Evolutionary conservation across 2,797 vertebrate genomes (phyloP).

Genomic region (Syngnathus rostellatus): DNA sequence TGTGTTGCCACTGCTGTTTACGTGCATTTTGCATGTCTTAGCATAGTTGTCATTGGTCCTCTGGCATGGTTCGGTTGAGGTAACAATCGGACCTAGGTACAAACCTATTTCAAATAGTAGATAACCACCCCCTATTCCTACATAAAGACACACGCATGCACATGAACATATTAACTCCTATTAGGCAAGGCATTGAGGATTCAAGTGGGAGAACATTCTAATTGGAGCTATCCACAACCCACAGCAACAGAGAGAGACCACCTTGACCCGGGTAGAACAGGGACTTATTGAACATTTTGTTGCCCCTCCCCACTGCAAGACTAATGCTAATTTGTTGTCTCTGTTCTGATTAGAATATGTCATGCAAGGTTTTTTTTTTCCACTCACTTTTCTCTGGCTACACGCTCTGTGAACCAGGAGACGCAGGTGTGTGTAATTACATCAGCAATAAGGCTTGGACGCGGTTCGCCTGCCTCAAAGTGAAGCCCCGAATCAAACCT

Average conservation of each 20-base stretch:
- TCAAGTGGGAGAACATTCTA: too few relatives aligned
- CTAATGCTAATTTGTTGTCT: constrained; percentile 18
- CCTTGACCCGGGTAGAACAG: too few relatives aligned
- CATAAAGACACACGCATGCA: too few relatives aligned
- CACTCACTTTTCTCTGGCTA: constrained; percentile 14
- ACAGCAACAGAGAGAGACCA: too few relatives aligned
- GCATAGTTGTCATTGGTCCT: not conserved
- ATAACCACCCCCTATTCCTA: too few relatives aligned
- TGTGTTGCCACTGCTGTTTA: not conserved
- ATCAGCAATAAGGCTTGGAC: constrained; percentile 71
- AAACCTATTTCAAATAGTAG: not conserved
- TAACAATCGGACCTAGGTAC: not conserved
- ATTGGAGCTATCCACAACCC: too few relatives aligned
- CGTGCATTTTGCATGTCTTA: not conserved
- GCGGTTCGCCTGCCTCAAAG: constrained; percentile 68
- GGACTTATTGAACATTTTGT: not conserved
- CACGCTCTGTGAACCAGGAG: constrained; percentile 29
- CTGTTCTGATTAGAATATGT: constrained; percentile 13
- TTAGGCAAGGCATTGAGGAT: too few relatives aligned
- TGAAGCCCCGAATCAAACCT: constrained; percentile 54
- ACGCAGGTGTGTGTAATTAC: constrained; percentile 75
- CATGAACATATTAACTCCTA: too few relatives aligned
- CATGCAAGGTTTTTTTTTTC: constrained; percentile 12
- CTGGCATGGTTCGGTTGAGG: not conserved
- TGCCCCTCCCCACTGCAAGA: not conserved